Percentiles rank a stretch among this genome's conserved stretches.
Conservation (phyloP, 2,113 vertebrate genomes). For the Saccopteryx bilineata region DNA sequence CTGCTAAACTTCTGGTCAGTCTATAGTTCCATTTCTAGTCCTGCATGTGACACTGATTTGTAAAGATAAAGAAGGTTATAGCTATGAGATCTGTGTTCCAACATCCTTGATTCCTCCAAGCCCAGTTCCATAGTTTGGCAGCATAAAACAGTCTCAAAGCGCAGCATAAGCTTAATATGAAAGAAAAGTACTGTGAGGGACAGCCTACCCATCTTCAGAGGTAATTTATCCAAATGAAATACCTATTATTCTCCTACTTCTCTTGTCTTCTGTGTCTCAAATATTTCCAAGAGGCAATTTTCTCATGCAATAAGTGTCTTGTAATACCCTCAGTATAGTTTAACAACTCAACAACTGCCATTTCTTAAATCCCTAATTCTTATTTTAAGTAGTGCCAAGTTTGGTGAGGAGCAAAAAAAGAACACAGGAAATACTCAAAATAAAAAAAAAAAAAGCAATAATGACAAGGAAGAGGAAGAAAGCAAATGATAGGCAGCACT, state of each 20-base stretch:
- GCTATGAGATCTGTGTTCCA: background rate
- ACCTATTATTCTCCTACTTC: background rate
- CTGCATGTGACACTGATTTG: background rate
- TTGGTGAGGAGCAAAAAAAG: slow-evolving; percentile 33
- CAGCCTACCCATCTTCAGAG: background rate
- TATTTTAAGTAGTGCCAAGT: background rate
- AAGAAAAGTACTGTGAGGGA: background rate
- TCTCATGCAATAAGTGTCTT: slow-evolving; percentile 5
- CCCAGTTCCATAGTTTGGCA: background rate
- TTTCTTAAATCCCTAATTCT: background rate
- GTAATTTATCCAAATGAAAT: background rate
- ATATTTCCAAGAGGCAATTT: slow-evolving; percentile 44
- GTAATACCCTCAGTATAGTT: background rate
- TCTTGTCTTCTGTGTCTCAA: slow-evolving; percentile 11
- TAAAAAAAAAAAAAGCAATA: background rate
- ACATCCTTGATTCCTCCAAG: background rate
- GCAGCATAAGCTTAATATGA: background rate
- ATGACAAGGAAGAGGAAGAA: background rate
- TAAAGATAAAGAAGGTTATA: background rate
- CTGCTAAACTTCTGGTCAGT: slow-evolving; percentile 31
- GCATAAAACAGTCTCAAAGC: background rate
- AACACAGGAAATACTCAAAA: slow-evolving; percentile 6
- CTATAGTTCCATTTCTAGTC: background rate
- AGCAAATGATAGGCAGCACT: background rate
- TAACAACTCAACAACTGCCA: slow-evolving; percentile 18